phyloP scores from a whole-genome alignment of 2,113 vertebrate genomes.

The Planiliza haematocheilus region DNA sequence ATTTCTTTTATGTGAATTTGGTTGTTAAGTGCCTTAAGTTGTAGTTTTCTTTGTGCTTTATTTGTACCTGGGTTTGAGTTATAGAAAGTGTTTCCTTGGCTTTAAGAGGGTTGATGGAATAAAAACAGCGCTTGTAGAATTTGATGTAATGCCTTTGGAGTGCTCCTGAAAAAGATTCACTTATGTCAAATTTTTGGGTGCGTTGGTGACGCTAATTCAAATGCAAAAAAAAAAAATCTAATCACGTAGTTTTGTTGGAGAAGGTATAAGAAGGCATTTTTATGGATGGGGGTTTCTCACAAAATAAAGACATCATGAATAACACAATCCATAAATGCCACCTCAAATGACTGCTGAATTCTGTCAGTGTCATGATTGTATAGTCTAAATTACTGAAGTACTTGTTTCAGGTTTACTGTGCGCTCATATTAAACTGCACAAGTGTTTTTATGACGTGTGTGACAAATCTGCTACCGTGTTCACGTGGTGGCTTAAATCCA shows the following conservation, averaged over 20 bases:
- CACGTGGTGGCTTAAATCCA: not conserved
- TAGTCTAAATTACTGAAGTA: not conserved
- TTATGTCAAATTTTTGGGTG: too few relatives aligned
- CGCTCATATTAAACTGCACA: not conserved
- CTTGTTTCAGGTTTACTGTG: not conserved
- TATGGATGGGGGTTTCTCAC: not conserved
- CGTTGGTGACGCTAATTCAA: not conserved
- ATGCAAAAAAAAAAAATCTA: not conserved
- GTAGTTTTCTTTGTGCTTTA: not conserved
- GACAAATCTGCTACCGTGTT: not conserved
- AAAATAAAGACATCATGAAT: not conserved
- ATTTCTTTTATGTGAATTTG: not conserved
- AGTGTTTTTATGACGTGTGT: not conserved
- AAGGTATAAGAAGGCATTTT: not conserved
- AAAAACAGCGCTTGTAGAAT: constrained; percentile 7
- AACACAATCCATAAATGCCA: not conserved
- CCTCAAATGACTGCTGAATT: not conserved
- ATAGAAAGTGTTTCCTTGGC: not conserved
- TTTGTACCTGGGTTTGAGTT: not conserved
- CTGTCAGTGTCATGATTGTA: not conserved
- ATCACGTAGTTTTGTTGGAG: not conserved
- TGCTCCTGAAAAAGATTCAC: not conserved
- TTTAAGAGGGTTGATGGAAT: not conserved
- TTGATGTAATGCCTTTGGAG: not conserved
- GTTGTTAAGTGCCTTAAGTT: not conserved